Evolutionary conservation across 2,888 invertebrate genomes (phyloP).

Genomic region (Mayetiola destructor): DNA sequence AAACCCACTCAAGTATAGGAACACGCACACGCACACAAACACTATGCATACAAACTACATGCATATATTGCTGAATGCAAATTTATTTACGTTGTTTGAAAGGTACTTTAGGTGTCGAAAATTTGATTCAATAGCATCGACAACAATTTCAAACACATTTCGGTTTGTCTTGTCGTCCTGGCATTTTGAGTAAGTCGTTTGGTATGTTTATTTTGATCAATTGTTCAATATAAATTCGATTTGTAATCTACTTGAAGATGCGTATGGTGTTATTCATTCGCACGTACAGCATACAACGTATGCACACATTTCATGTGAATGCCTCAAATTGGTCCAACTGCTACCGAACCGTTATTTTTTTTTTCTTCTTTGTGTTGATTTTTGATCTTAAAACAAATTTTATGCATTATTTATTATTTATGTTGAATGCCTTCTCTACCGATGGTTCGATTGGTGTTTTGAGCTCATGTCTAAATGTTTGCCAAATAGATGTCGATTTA

Average conservation of each 20-base stretch:
- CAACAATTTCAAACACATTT: constrained; percentile 10
- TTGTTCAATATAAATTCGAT: background rate
- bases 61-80: background rate
- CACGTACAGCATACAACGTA: too few species aligned
- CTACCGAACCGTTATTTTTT: too few species aligned
- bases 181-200: background rate
- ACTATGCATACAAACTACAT: background rate
- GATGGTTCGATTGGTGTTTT: background rate
- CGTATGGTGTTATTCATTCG: too few species aligned
- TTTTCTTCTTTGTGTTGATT: background rate
- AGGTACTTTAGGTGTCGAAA: background rate
- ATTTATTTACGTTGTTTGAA: background rate
- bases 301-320: too few species aligned
- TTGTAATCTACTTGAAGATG: too few species aligned
- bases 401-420: constrained; percentile 10
- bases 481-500: constrained; percentile 11
- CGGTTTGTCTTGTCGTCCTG: background rate
- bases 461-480: constrained; percentile 5
- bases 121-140: constrained; percentile 3
- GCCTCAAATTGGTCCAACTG: background rate
- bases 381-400: constrained; percentile 6
- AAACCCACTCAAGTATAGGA: constrained; percentile 5
- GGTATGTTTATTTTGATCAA: too few species aligned
- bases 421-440: background rate
- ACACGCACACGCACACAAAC: background rate